phyloP scores from a whole-genome alignment of 2,888 invertebrate species.

The Polyploca ridens region DNA sequence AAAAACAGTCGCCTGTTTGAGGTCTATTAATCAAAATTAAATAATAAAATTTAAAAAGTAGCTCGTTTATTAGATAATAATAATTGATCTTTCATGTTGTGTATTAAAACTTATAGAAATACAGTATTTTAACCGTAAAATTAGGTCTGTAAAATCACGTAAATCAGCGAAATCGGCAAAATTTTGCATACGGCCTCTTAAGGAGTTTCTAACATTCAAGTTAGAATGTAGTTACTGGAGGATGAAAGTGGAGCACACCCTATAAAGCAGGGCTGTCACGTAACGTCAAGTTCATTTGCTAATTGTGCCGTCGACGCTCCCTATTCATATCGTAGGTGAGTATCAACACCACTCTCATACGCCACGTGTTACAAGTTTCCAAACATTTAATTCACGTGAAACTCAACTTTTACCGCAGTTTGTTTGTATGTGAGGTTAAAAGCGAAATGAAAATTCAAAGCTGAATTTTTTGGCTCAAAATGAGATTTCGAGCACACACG shows the following conservation, averaged over 20 bases:
- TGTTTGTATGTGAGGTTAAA: background rate
- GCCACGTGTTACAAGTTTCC: slow-evolving; percentile 12
- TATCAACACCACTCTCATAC: background rate
- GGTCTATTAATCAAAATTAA: no score
- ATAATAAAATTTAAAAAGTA: no score
- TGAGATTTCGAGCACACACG: slow-evolving; percentile 15
- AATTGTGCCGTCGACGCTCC: slow-evolving; percentile 41
- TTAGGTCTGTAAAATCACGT: no score
- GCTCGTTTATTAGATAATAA: no score
- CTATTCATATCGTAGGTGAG: background rate
- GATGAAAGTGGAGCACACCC: slow-evolving; percentile 23
- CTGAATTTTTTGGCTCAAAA: background rate
- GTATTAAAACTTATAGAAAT: no score
- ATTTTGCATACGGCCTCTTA: no score
- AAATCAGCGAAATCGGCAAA: no score
- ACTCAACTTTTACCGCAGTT: background rate
- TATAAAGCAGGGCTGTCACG: slow-evolving; percentile 36
- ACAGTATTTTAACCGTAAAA: no score
- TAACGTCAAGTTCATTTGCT: slow-evolving; percentile 54
- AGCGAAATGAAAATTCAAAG: background rate
- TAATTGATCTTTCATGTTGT: no score
- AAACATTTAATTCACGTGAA: slow-evolving; percentile 7
- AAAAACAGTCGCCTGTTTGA: no score
- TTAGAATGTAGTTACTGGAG: background rate
- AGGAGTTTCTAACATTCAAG: no score